Percentiles rank a stretch among this genome's conserved stretches.
Evolutionary conservation across 2,113 vertebrate species (phyloP).

Genomic region (Sminthopsis crassicaudata): DNA sequence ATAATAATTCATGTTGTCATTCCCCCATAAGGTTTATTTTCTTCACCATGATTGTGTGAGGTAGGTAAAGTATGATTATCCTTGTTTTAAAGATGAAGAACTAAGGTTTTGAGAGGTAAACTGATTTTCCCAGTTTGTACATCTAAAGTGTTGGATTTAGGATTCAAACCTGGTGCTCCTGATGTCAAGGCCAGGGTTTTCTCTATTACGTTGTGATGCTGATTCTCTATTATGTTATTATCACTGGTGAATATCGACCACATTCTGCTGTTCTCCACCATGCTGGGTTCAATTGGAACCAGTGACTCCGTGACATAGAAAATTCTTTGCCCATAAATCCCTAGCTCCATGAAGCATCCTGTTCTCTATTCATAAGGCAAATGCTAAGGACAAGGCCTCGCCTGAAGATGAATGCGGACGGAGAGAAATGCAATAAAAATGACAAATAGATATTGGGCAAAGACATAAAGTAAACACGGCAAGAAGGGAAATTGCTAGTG

Average conservation of each 20-base stretch:
- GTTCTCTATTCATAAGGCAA: conserved; percentile 50
- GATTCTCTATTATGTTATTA: background rate
- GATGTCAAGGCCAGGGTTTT: background rate
- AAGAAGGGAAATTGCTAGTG: conserved; percentile 66
- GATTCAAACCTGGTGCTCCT: background rate
- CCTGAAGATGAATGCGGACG: conserved; percentile 62
- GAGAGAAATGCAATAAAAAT: conserved; percentile 69
- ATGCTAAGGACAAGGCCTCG: conserved; percentile 65
- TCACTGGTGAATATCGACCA: background rate
- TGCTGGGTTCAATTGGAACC: conserved; percentile 33
- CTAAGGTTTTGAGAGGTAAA: background rate
- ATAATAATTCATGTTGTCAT: background rate
- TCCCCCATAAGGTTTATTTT: background rate
- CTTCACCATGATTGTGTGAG: background rate
- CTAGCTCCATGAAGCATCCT: conserved; percentile 42
- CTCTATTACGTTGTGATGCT: background rate
- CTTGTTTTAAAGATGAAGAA: background rate
- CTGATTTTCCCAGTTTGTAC: background rate
- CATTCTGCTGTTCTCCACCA: conserved; percentile 31
- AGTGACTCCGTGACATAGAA: conserved; percentile 42
- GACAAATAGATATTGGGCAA: conserved; percentile 54
- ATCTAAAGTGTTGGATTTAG: background rate
- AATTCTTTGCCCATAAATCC: conserved; percentile 46
- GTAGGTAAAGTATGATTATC: background rate
- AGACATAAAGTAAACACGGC: conserved; percentile 64